phyloP scores from a whole-genome alignment of 2,797 vertebrate genomes.

The Labroides dimidiatus region DNA sequence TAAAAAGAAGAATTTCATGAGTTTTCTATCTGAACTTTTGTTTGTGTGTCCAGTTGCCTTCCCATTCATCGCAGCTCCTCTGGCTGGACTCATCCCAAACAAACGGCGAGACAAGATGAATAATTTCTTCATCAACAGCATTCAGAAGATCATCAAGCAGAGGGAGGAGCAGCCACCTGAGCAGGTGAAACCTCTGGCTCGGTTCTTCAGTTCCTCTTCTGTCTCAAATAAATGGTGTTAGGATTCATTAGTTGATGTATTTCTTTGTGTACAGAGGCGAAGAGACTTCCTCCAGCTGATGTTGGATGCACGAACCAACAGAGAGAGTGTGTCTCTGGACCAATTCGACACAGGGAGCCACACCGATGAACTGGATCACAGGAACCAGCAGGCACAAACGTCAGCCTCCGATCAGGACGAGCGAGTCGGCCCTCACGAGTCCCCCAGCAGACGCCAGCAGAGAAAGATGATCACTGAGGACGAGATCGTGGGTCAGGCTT shows the following conservation, averaged over 20 bases:
- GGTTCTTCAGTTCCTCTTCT: too few relatives aligned
- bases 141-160: slow-evolving; percentile 88
- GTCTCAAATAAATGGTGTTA: too few relatives aligned
- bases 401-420: background rate
- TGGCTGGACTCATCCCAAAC: slow-evolving; percentile 87
- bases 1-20: too few relatives aligned
- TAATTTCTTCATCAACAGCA: slow-evolving; percentile 87
- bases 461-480: slow-evolving; percentile 87
- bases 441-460: slow-evolving; percentile 46
- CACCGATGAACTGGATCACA: slow-evolving; percentile 24
- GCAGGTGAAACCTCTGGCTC: slow-evolving; percentile 81
- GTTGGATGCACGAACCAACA: slow-evolving; percentile 83
- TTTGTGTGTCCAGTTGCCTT: slow-evolving; percentile 86
- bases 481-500: slow-evolving; percentile 93
- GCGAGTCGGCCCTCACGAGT: background rate
- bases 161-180: slow-evolving; percentile 88
- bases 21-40: background rate
- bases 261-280: slow-evolving; percentile 81
- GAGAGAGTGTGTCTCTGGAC: slow-evolving; percentile 62
- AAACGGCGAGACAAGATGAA: slow-evolving; percentile 88
- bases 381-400: slow-evolving; percentile 11
- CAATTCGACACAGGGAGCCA: slow-evolving; percentile 78
- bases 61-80: slow-evolving; percentile 87
- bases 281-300: slow-evolving; percentile 94
- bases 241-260: background rate